A percentile compares a stretch with the other conserved stretches of the same genome.
phyloP scores from a whole-genome alignment of 2,888 invertebrate species.

The Eristalis pertinax region DNA sequence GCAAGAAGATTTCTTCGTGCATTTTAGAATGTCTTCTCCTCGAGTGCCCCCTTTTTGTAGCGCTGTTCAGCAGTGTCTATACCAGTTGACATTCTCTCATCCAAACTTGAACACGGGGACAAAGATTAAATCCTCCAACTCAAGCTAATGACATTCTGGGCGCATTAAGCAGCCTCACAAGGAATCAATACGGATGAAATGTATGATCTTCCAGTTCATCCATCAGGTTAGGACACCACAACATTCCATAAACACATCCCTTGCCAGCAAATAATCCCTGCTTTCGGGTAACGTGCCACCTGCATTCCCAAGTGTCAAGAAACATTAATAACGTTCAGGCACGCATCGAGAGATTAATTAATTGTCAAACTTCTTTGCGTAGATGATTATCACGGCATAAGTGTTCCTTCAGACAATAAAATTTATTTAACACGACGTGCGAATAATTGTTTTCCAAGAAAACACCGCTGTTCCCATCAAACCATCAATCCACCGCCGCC shows the following conservation, averaged over 20 bases:
- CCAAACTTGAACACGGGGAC: too few relatives aligned
- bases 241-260: neutral
- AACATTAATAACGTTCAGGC: neutral
- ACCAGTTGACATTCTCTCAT: too few relatives aligned
- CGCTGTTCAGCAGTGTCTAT: too few relatives aligned
- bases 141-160: too few relatives aligned
- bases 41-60: too few relatives aligned
- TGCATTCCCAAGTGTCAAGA: neutral
- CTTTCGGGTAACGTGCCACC: neutral
- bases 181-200: too few relatives aligned
- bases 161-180: too few relatives aligned
- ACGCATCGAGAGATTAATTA: neutral
- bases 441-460: neutral
- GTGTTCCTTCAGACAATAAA: neutral
- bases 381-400: neutral
- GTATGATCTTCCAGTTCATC: too few relatives aligned
- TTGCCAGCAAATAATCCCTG: neutral
- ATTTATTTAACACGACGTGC: neutral
- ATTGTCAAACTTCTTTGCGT: neutral
- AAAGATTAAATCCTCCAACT: too few relatives aligned
- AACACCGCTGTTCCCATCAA: neutral
- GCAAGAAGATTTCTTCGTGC: too few relatives aligned
- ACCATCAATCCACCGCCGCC: neutral
- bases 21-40: too few relatives aligned
- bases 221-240: too few relatives aligned